A percentile compares a stretch with the other conserved stretches of the same genome.
phyloP scores from a whole-genome alignment of 2,888 invertebrate genomes.

The Arctia plantaginis region DNA sequence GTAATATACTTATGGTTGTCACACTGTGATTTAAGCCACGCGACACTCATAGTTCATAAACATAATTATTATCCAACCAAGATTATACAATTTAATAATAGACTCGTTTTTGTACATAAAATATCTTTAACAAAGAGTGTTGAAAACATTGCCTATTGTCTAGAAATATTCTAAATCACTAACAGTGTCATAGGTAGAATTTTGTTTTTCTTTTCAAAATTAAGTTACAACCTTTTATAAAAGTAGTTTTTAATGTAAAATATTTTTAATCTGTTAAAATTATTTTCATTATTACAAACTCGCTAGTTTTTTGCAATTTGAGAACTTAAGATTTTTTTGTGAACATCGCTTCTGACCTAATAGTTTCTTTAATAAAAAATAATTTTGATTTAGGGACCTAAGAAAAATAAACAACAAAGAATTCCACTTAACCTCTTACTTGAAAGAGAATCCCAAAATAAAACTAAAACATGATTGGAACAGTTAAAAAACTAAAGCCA shows the following conservation, averaged over 20 bases:
- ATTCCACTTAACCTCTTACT: constrained; percentile 8
- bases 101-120: neutral
- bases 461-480: constrained; percentile 28
- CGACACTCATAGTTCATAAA: constrained; percentile 18
- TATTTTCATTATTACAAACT: neutral
- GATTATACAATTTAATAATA: neutral
- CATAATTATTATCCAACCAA: constrained; percentile 14
- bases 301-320: neutral
- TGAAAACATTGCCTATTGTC: neutral
- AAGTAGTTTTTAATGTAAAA: neutral
- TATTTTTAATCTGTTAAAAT: neutral
- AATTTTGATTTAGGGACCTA: neutral
- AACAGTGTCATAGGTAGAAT: neutral
- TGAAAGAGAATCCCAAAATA: constrained; percentile 18
- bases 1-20: constrained; percentile 27
- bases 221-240: neutral
- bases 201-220: neutral
- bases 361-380: neutral
- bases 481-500: constrained; percentile 35
- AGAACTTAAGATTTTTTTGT: neutral
- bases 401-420: constrained; percentile 4
- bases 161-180: neutral
- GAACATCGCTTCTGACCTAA: neutral
- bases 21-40: constrained; percentile 26
- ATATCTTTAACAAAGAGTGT: neutral